Percentiles rank a stretch among this genome's conserved stretches.
Evolutionary conservation across 2,797 vertebrate genomes (phyloP).

Genomic region (Melanotaenia parkinsoni): DNA sequence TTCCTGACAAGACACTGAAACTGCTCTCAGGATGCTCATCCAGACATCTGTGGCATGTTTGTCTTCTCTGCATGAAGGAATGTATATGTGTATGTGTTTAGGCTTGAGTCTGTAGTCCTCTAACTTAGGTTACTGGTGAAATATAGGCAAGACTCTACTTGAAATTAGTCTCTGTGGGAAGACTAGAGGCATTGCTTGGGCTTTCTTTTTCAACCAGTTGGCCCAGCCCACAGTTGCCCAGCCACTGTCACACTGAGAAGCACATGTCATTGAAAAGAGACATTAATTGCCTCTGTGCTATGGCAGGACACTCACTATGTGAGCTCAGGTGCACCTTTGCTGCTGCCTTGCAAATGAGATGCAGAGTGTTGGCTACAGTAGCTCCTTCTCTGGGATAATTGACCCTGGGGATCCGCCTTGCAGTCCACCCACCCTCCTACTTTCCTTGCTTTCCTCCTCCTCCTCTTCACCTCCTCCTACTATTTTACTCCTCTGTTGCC

Average conservation of each 20-base stretch:
- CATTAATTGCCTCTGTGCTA: constrained; percentile 82
- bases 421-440: constrained; percentile 65
- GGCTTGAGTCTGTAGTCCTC: constrained; percentile 50
- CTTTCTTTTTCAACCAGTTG: constrained; percentile 58
- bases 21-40: constrained; percentile 16
- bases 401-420: constrained; percentile 82
- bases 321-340: constrained; percentile 80
- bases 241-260: constrained; percentile 79
- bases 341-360: constrained; percentile 83
- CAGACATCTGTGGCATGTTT: constrained; percentile 13
- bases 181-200: constrained; percentile 52
- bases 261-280: constrained; percentile 79
- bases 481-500: constrained; percentile 50
- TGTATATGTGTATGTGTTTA: constrained; percentile 24
- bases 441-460: constrained; percentile 57
- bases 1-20: constrained; percentile 29
- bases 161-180: constrained; percentile 82
- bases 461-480: constrained; percentile 54
- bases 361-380: constrained; percentile 79
- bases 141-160: constrained; percentile 52
- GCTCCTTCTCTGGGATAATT: constrained; percentile 83
- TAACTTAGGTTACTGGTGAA: constrained; percentile 40
- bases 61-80: constrained; percentile 31
- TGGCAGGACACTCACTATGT: constrained; percentile 68
- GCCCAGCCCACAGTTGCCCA: constrained; percentile 68